Percentiles rank a stretch among this genome's conserved stretches.
These are phyloP conservation scores for Cheilosia scutellata DNA, from an alignment of 2,888 invertebrate genomes.

Conservation along the genomic window DNA sequence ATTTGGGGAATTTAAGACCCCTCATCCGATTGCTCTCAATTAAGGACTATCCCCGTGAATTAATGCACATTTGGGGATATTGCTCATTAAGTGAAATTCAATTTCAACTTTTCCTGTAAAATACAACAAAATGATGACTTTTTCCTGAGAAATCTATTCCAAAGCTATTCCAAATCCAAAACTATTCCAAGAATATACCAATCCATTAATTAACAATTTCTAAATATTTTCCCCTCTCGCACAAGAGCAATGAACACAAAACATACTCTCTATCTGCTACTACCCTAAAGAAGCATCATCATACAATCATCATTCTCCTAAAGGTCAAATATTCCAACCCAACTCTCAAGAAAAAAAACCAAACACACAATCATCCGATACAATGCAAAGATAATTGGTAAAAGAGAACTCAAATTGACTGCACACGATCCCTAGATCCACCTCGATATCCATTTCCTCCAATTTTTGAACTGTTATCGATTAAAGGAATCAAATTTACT, in stretches of 20 bases:
- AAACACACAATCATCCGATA: conserved; percentile 21
- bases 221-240: not conserved
- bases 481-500: conserved; percentile 68
- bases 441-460: conserved; percentile 55
- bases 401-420: conserved; percentile 56
- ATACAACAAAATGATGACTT: too few relatives aligned
- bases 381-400: conserved; percentile 53
- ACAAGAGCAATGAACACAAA: not conserved
- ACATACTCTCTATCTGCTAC: not conserved
- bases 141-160: too few relatives aligned
- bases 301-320: conserved; percentile 8
- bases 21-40: too few relatives aligned
- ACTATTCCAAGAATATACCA: not conserved
- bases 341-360: not conserved
- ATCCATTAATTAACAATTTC: not conserved
- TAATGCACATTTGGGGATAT: too few relatives aligned
- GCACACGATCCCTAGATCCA: conserved; percentile 65
- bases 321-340: conserved; percentile 31
- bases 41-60: too few relatives aligned
- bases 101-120: too few relatives aligned
- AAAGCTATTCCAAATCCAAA: too few relatives aligned
- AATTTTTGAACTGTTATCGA: conserved; percentile 56
- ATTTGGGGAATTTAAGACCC: too few relatives aligned
- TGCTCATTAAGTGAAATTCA: too few relatives aligned
- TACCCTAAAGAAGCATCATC: conserved; percentile 1